Conservation (phyloP, 2,888 invertebrate species). For the Dasypolia templi region DNA sequence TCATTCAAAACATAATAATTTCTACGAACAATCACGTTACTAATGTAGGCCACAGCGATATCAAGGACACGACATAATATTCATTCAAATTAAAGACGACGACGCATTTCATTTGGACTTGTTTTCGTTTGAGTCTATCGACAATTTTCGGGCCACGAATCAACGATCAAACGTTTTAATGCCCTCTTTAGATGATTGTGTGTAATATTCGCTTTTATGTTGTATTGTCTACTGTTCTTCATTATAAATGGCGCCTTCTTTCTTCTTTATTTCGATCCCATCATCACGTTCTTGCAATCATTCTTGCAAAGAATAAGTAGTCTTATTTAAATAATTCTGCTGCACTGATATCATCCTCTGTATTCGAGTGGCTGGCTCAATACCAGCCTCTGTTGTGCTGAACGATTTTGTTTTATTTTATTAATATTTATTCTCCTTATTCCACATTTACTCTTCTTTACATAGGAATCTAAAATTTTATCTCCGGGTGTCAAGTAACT, state of each 20-base stretch:
- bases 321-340: not conserved
- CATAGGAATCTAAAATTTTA: not conserved
- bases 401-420: not conserved
- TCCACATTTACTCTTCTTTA: not conserved
- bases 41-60: constrained; percentile 56
- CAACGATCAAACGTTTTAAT: constrained; percentile 24
- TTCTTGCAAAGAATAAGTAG: not conserved
- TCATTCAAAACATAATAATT: constrained; percentile 64
- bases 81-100: constrained; percentile 47
- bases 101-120: constrained; percentile 43
- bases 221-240: not conserved
- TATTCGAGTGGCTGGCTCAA: not conserved
- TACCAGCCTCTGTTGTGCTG: not conserved
- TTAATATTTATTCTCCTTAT: not conserved
- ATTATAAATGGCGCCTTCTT: not conserved
- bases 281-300: not conserved
- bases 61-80: constrained; percentile 52
- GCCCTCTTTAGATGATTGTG: not conserved
- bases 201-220: not conserved
- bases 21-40: constrained; percentile 61
- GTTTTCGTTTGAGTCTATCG: constrained; percentile 23
- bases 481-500: constrained; percentile 22
- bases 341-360: not conserved
- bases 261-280: not conserved
- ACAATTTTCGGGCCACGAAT: not conserved